phyloP scores from a whole-genome alignment of 2,113 vertebrate genomes.

The Pleuronectes platessa region DNA sequence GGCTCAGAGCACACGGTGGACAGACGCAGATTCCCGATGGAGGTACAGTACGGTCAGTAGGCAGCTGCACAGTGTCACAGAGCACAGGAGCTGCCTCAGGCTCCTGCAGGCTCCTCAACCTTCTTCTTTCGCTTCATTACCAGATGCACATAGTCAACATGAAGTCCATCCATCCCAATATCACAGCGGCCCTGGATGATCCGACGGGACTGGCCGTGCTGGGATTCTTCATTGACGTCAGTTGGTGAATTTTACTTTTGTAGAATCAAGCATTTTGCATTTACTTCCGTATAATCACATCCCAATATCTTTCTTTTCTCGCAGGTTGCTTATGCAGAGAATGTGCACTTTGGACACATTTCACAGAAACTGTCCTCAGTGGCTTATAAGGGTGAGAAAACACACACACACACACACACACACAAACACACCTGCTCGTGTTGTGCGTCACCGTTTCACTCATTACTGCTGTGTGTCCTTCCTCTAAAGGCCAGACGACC shows the following conservation, averaged over 20 bases:
- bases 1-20: constrained; percentile 89
- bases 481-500: constrained; percentile 77
- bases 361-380: constrained; percentile 81
- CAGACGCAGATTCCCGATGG: constrained; percentile 82
- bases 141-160: constrained; percentile 89
- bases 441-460: constrained; percentile 4
- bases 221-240: constrained; percentile 85
- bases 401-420: no score
- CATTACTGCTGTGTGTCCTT: constrained; percentile 1
- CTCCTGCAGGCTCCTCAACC: constrained; percentile 4
- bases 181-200: constrained; percentile 80
- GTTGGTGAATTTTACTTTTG: constrained; percentile 19
- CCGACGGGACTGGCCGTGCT: constrained; percentile 85
- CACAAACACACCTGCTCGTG: not conserved
- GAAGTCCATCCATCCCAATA: constrained; percentile 81
- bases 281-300: not conserved
- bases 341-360: constrained; percentile 84
- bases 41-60: constrained; percentile 84
- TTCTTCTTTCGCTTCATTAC: not conserved
- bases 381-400: constrained; percentile 77
- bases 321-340: constrained; percentile 80
- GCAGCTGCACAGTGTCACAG: constrained; percentile 25
- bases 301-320: not conserved
- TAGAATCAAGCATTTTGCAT: not conserved
- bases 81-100: not conserved